Conservation (phyloP, 2,888 invertebrate species). For the Tipula unca region DNA sequence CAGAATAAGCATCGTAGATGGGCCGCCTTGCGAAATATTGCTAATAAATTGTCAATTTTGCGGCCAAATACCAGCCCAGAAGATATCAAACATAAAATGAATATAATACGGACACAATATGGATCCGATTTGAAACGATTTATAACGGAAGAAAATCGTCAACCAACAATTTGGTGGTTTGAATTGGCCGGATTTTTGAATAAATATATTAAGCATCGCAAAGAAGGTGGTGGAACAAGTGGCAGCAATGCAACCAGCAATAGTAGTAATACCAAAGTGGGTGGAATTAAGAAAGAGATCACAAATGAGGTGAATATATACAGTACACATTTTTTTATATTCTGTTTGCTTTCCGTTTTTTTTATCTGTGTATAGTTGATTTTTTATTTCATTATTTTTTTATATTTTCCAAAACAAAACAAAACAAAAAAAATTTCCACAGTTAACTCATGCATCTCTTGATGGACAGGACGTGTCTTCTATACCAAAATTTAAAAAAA, state of each 20-base stretch:
- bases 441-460: slow-evolving; percentile 8
- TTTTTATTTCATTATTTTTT: slow-evolving; percentile 16
- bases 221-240: slow-evolving; percentile 14
- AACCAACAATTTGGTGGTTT: slow-evolving; percentile 19
- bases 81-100: slow-evolving; percentile 16
- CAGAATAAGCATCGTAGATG: slow-evolving; percentile 14
- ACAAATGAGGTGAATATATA: slow-evolving; percentile 18
- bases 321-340: not conserved
- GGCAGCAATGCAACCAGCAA: slow-evolving; percentile 9
- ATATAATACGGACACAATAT: slow-evolving; percentile 17
- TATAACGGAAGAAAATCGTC: slow-evolving; percentile 16
- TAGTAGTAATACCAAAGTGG: slow-evolving; percentile 14
- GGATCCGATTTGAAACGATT: slow-evolving; percentile 14
- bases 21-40: not conserved
- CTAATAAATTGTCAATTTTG: not conserved
- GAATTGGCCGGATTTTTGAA: slow-evolving; percentile 17
- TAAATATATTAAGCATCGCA: slow-evolving; percentile 16
- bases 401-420: not conserved
- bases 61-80: not conserved
- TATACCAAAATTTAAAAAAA: not conserved
- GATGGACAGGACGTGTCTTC: not conserved
- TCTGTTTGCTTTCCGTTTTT: not conserved
- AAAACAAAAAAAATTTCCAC: slow-evolving; percentile 2
- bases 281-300: slow-evolving; percentile 19
- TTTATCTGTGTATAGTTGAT: not conserved